These are phyloP conservation scores for Carcharodon carcharias DNA, from an alignment of 2,797 vertebrate species.

Conservation along the genomic window DNA sequence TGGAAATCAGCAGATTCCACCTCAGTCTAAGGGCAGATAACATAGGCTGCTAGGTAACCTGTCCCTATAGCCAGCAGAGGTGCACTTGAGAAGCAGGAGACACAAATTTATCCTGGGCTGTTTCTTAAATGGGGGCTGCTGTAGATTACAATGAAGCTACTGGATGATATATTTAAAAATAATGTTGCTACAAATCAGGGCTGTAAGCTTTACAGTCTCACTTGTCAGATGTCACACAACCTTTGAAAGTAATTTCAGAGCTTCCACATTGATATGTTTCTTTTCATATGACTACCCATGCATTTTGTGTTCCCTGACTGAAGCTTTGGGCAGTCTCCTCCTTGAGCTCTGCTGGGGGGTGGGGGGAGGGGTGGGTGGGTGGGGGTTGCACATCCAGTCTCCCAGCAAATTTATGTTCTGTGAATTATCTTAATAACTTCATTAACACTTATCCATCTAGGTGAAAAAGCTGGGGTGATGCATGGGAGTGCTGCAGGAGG, in stretches of 20 bases:
- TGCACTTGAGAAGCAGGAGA: too few species aligned
- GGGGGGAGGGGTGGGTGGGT: too few species aligned
- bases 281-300: neutral
- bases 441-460: neutral
- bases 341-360: neutral
- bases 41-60: too few species aligned
- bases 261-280: neutral
- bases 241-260: neutral
- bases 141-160: too few species aligned
- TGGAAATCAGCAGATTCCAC: too few species aligned
- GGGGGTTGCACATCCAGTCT: neutral
- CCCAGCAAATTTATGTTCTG: neutral
- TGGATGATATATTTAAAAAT: too few species aligned
- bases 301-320: neutral
- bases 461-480: neutral
- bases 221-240: neutral
- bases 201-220: too few species aligned
- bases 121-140: too few species aligned
- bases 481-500: neutral
- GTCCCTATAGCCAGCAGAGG: too few species aligned
- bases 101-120: too few species aligned
- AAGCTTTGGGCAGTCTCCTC: neutral
- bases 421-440: neutral
- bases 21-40: too few species aligned
- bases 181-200: too few species aligned